Conservation (phyloP, 1,140 invertebrate species). For the Aphaenogaster rudis region DNA sequence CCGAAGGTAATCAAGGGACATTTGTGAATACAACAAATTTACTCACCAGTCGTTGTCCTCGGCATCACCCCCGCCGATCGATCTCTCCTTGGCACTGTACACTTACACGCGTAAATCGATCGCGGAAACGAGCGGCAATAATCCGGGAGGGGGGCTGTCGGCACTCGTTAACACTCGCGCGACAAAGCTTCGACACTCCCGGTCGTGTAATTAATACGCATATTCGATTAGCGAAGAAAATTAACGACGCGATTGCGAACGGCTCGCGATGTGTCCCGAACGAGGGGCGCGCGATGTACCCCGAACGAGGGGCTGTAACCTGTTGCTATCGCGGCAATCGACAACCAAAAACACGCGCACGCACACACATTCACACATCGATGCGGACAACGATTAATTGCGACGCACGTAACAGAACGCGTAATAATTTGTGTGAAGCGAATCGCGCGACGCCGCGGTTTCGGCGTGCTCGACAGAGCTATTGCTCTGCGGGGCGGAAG, state of each 20-base stretch:
- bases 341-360: neutral
- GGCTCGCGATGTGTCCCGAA: neutral
- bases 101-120: constrained; percentile 13
- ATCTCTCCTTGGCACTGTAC: neutral
- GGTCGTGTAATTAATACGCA: neutral
- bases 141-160: neutral
- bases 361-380: neutral
- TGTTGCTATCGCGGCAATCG: constrained; percentile 1
- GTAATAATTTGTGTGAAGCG: neutral
- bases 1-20: constrained; percentile 10
- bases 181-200: neutral
- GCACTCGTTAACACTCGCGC: neutral
- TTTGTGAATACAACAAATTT: neutral
- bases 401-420: neutral
- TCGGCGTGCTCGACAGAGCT: neutral
- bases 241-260: neutral
- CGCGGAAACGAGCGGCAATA: constrained; percentile 16
- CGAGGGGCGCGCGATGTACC: neutral
- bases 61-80: neutral
- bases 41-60: constrained; percentile 21
- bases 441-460: neutral
- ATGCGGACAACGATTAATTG: neutral
- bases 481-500: neutral
- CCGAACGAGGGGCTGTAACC: neutral
- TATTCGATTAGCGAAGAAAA: constrained; percentile 2